phyloP scores from a whole-genome alignment of 2,888 invertebrate species.

The Cantharis nigra region DNA sequence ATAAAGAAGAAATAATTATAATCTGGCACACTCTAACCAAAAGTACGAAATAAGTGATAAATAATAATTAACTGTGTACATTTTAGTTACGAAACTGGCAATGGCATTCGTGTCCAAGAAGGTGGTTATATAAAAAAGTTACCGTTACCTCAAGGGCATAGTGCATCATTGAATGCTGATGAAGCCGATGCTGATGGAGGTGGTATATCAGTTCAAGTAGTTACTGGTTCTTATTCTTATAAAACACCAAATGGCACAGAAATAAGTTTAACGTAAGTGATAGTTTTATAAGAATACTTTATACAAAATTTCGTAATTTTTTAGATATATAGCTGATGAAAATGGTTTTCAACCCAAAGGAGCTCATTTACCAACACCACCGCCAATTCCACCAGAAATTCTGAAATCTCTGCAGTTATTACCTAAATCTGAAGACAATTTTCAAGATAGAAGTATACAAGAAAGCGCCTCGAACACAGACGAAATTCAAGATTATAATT shows the following conservation, averaged over 20 bases:
- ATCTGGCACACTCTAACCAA: too few species aligned
- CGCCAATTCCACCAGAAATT: constrained; percentile 52
- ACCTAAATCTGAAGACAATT: neutral
- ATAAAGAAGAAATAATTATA: too few species aligned
- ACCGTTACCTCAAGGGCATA: constrained; percentile 39
- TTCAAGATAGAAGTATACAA: too few species aligned
- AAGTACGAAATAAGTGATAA: too few species aligned
- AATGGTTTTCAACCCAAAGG: constrained; percentile 73
- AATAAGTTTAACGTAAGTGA: constrained; percentile 62
- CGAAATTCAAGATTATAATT: neutral
- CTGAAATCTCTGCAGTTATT: constrained; percentile 10
- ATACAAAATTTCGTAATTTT: neutral
- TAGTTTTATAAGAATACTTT: too few species aligned
- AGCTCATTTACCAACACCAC: constrained; percentile 65
- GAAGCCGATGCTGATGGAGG: constrained; percentile 53
- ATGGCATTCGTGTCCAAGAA: constrained; percentile 78
- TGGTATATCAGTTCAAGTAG: constrained; percentile 63
- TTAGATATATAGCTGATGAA: constrained; percentile 72
- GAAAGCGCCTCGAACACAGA: neutral
- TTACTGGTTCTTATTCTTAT: constrained; percentile 71
- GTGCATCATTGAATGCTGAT: constrained; percentile 61
- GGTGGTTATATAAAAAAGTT: constrained; percentile 70
- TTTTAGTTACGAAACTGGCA: constrained; percentile 75
- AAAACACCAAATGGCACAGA: constrained; percentile 72
- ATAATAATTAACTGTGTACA: neutral